Evolutionary conservation across 1,140 invertebrate species (phyloP), one percentile per base, ranked within the genome.

Genomic region (Pachypeltis micranthus): DNA sequence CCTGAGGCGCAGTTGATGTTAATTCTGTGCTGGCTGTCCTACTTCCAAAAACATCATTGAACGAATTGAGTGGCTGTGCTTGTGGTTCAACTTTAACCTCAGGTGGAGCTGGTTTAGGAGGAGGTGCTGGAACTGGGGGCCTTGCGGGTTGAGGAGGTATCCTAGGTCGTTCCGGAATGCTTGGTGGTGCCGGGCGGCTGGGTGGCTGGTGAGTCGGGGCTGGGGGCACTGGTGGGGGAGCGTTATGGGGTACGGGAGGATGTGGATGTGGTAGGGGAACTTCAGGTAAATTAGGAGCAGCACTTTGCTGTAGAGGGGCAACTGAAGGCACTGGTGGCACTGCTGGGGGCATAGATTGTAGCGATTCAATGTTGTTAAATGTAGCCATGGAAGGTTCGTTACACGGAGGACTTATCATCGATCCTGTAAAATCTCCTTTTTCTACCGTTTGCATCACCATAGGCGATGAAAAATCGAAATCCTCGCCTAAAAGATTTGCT

Each of bases 71-170:
- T 21, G 55, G 1, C 63, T 71, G 71, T n/a, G n/a, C n/a, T 0
- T 72, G 72, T 21, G 72, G 72, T 27, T 71, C 65, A 44, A 72
- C 65, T 64, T 67, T 68, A 21, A 71, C 67, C 54, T 69, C 67
- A 24, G 55, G 59, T 39, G 63, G 57, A 54, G 28, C 55, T 28
- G 47, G 47, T 51, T 21, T 10, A 51, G 66, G 63, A n/a, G 63
- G 59, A 7, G 63, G 62, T 31, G 64, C 62, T 7, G 63, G 63
- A 31, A 58, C 31, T 25, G 39, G 27, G 2, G 59, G 63, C 24
- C 59, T 54, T 27, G 64, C 31, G 27, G 61, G 64, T 28, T 59
- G 31, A 21, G 68, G 67, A 3, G 69, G 69, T 1, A 66, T 24
- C 64, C 66, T 67, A 12, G 67, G 69, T 59, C 69, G 39, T 56